Base-by-base conservation (phyloP, 2,797 vertebrate genomes). In the Eidolon dupreanum region DNA sequence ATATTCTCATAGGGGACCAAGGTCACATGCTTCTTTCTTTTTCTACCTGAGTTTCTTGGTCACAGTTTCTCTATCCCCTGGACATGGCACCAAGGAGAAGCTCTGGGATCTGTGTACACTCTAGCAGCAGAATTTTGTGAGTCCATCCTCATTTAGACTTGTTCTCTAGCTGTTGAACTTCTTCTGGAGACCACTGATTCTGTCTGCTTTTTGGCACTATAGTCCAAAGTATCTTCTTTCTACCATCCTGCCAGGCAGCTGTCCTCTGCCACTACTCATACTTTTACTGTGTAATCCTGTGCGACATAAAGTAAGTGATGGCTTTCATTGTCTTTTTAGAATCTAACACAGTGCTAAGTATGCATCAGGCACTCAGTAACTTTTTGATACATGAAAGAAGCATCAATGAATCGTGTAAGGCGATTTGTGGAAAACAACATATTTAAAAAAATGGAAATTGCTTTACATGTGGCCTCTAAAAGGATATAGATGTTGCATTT, bases 261-360 rank as follows among this genome's bases (percentile, higher is more conserved):
- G 33, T 66, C 6, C 26, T 22, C 19, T 38, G 15, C 8, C 19
- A 57, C 1, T 6, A 4, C 6, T 57, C 6, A 24, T 53, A 22
- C 0, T 17, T 66, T 38, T 36, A 2, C 19, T 41, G 10, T 33
- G 9, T 55, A 16, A 57, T 17, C 24, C 22, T 31, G 5, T 36
- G 31, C 51, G 17, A 65, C 61, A 55, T 41, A 49, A 31, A 38
- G 22, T 4, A 66, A 90, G 1, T 28, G 26, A 55, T 31, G 9
- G 10, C 10, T 87, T 93, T 85, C 74, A 38, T 46, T 59, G 7
- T 28, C 5, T 87, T 74, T 55, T 31, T 63, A 61, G 59, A 93
- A 38, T 6, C 24, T 28, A 7, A 28, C 3, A 36, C 0, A 33
- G 4, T 8, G 16, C 5, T 61, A 77, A 31, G 26, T 6, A 61